These are phyloP conservation scores for Manis crassicaudata DNA, from an alignment of 2,797 vertebrate species.

Conservation along the genomic window DNA sequence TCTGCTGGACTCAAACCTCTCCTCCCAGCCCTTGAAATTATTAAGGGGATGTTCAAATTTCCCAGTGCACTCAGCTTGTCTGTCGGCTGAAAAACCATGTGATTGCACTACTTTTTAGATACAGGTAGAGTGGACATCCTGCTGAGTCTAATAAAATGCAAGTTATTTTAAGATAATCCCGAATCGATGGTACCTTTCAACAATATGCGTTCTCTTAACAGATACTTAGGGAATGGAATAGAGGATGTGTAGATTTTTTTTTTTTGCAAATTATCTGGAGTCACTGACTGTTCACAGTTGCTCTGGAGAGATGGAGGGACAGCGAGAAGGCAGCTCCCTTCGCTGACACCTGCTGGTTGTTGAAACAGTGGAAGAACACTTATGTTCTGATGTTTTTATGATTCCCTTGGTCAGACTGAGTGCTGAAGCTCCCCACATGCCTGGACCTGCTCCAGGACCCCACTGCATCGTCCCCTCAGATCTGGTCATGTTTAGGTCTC, in stretches of 20 bases:
- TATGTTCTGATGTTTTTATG: neutral
- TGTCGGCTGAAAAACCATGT: neutral
- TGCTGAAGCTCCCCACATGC: neutral
- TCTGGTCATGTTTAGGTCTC: neutral
- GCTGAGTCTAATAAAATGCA: neutral
- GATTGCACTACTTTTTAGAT: neutral
- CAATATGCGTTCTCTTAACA: neutral
- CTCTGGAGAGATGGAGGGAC: neutral
- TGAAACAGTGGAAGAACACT: neutral
- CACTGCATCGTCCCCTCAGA: neutral
- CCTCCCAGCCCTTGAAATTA: neutral
- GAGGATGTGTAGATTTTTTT: neutral
- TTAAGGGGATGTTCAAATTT: neutral
- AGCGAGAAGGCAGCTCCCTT: neutral
- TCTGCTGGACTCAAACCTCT: neutral
- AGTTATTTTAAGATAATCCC: conserved; percentile 10
- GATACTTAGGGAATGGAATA: neutral
- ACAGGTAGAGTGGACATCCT: neutral
- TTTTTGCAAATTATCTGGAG: neutral
- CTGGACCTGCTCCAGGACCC: neutral
- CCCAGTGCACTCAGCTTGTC: neutral
- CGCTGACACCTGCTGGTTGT: neutral
- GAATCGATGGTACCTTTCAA: conserved; percentile 27
- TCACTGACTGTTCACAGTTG: neutral
- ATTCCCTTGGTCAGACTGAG: neutral